Conservation (phyloP, 2,888 invertebrate species). For the Sinohyriopsis cumingii region DNA sequence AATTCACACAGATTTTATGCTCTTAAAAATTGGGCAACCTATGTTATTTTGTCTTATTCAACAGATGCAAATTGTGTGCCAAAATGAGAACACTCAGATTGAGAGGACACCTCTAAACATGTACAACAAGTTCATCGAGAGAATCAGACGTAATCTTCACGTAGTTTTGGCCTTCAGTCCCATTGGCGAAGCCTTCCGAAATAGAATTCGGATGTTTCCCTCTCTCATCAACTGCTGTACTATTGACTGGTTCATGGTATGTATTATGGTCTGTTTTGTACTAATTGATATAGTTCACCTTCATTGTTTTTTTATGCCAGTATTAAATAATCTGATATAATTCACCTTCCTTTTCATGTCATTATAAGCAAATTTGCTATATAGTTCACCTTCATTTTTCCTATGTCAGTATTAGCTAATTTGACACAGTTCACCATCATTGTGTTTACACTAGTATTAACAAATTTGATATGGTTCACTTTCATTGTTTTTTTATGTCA, state of each 20-base stretch:
- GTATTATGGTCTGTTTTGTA: conserved; percentile 1
- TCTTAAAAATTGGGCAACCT: neutral
- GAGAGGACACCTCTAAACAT: conserved; percentile 70
- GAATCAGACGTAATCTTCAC: conserved; percentile 67
- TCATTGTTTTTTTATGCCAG: no score
- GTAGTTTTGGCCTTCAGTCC: conserved; percentile 71
- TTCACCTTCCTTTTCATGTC: no score
- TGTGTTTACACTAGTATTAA: no score
- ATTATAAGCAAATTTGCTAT: no score
- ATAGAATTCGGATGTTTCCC: conserved; percentile 71
- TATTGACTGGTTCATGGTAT: conserved; percentile 72
- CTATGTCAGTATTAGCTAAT: no score
- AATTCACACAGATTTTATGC: neutral
- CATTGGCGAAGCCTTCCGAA: conserved; percentile 70
- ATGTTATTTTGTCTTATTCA: neutral
- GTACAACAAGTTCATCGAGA: conserved; percentile 71
- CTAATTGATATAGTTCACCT: no score
- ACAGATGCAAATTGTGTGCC: conserved; percentile 68
- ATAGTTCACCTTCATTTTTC: no score
- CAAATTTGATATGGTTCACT: no score
- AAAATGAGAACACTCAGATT: conserved; percentile 62
- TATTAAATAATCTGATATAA: no score
- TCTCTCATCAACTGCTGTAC: conserved; percentile 72
- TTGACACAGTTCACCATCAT: no score
- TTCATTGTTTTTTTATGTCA: no score